Evolutionary conservation across 23 tunicate species (phyloP).

Genomic region (Halocynthia roretzi): DNA sequence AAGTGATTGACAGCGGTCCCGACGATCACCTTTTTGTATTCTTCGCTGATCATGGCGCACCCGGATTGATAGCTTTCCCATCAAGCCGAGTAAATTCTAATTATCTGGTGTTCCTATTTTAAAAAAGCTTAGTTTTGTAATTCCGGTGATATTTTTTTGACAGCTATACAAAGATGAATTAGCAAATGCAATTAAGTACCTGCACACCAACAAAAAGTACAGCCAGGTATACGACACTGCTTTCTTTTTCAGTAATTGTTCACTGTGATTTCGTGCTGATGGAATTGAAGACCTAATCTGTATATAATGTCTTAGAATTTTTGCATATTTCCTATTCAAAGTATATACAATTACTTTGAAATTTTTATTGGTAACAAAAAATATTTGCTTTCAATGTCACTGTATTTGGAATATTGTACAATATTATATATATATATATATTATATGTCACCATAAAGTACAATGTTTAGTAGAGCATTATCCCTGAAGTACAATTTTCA

Average conservation of each 20-base stretch:
- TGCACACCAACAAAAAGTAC: slow-evolving; percentile 57
- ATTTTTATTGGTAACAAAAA: too few species aligned
- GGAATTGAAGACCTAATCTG: too few species aligned
- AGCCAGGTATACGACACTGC: slow-evolving; percentile 28
- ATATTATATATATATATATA: too few species aligned
- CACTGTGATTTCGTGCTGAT: neutral
- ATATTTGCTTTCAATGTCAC: too few species aligned
- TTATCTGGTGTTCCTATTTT: neutral
- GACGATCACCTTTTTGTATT: slow-evolving; percentile 82
- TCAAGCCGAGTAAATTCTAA: slow-evolving; percentile 35
- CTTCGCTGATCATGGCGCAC: slow-evolving; percentile 81
- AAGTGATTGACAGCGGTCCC: slow-evolving; percentile 59
- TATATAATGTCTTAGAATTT: too few species aligned
- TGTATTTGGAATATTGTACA: too few species aligned
- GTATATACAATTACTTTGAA: too few species aligned
- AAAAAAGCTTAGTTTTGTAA: neutral
- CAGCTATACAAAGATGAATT: slow-evolving; percentile 66
- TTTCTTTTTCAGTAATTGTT: neutral
- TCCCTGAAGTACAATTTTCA: too few species aligned
- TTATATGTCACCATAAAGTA: too few species aligned
- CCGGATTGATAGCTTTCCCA: slow-evolving; percentile 82
- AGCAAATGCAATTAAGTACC: slow-evolving; percentile 59
- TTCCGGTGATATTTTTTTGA: neutral
- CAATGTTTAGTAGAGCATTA: too few species aligned
- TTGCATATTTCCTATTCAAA: too few species aligned